These are phyloP conservation scores for Danaus plexippus DNA, from an alignment of 1,140 invertebrate genomes.

Conservation along the genomic window DNA sequence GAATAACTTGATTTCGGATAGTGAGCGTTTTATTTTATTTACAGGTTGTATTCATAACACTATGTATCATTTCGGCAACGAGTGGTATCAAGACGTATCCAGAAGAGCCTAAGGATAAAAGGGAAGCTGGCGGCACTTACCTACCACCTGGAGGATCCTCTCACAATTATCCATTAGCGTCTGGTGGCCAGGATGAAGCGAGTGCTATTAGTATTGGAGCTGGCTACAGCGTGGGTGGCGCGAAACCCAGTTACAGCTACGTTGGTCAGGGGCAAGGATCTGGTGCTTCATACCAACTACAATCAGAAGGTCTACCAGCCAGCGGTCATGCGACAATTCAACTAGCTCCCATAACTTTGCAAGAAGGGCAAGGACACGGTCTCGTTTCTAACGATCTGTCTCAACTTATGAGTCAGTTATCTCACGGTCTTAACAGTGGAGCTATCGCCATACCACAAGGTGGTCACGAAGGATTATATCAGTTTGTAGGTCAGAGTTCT, in stretches of 20 bases:
- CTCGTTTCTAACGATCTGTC: constrained; percentile 45
- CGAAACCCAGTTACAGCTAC: constrained; percentile 48
- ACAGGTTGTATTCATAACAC: constrained; percentile 49
- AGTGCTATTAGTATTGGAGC: constrained; percentile 59
- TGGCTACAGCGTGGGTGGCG: constrained; percentile 60
- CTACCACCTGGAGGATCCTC: constrained; percentile 28
- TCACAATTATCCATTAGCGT: constrained; percentile 42
- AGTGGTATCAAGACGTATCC: constrained; percentile 46
- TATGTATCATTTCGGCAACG: constrained; percentile 45
- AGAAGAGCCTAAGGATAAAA: constrained; percentile 56
- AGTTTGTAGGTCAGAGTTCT: constrained; percentile 29
- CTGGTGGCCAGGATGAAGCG: constrained; percentile 43
- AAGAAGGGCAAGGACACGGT: constrained; percentile 34
- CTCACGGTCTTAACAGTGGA: constrained; percentile 48
- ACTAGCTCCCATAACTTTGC: constrained; percentile 52
- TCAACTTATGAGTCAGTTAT: constrained; percentile 59
- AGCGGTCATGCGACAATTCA: constrained; percentile 46
- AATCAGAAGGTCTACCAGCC: constrained; percentile 38
- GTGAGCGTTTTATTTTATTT: constrained; percentile 30
- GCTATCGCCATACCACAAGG: constrained; percentile 39
- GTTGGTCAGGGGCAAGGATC: constrained; percentile 33
- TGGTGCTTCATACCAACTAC: constrained; percentile 37
- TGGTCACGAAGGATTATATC: constrained; percentile 31
- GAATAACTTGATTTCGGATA: constrained; percentile 8
- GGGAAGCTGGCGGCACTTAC: constrained; percentile 46